A percentile compares a stretch with the other conserved stretches of the same genome.
Evolutionary conservation across 2,888 invertebrate species (phyloP).

Genomic region (Sarcophaga caerulescens): DNA sequence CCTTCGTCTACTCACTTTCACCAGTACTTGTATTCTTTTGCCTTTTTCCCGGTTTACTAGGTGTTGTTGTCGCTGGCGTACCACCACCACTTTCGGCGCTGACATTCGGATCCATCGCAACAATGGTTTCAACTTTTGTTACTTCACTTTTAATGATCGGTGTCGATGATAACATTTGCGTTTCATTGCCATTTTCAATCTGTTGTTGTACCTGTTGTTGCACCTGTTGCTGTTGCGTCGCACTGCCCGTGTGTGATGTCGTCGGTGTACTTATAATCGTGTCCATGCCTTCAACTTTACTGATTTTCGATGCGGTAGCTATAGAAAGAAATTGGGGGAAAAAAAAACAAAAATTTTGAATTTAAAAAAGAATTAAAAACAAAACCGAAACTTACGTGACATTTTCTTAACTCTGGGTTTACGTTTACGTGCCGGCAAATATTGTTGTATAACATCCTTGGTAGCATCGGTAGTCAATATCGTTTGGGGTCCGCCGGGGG

Average conservation of each 20-base stretch:
- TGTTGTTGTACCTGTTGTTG: constrained; percentile 70
- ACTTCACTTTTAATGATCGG: constrained; percentile 79
- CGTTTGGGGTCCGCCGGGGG: constrained; percentile 77
- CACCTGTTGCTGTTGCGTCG: constrained; percentile 64
- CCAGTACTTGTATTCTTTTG: constrained; percentile 59
- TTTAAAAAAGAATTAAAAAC: neutral
- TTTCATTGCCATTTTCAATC: constrained; percentile 76
- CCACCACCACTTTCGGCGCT: constrained; percentile 65
- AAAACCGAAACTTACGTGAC: constrained; percentile 75
- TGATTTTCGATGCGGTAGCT: constrained; percentile 79
- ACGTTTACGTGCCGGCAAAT: constrained; percentile 82
- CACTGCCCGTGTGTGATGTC: constrained; percentile 73
- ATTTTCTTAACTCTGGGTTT: constrained; percentile 83
- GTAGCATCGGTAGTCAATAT: constrained; percentile 79
- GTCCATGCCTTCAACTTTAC: constrained; percentile 80
- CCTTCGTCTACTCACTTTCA: constrained; percentile 63
- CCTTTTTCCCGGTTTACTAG: constrained; percentile 67
- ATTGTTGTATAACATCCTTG: constrained; percentile 82
- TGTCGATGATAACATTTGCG: constrained; percentile 75
- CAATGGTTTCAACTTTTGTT: constrained; percentile 78
- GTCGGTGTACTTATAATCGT: constrained; percentile 79
- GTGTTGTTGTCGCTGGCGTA: constrained; percentile 68
- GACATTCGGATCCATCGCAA: constrained; percentile 77
- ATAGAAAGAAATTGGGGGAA: neutral
- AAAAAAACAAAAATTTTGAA: neutral